Conservation (phyloP, 2,113 vertebrate species). For the Dascyllus trimaculatus region DNA sequence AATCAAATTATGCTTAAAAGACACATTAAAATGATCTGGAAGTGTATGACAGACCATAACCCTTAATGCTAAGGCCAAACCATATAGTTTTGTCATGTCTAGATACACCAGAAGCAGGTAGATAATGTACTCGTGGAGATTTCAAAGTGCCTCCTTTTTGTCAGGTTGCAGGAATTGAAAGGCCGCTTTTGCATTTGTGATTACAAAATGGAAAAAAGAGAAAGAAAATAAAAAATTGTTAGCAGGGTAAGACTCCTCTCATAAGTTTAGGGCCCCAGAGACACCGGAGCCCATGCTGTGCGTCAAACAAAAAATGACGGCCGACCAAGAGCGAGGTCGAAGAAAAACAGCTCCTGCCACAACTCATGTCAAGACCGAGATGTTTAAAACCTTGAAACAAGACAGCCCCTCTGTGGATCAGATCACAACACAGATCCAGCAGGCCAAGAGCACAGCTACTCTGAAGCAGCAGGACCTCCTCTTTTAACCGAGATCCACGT, state of each 20-base stretch:
- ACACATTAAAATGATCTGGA: slow-evolving; percentile 68
- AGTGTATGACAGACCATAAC: slow-evolving; percentile 52
- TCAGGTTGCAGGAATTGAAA: slow-evolving; percentile 80
- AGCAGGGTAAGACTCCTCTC: slow-evolving; percentile 48
- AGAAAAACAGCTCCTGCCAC: slow-evolving; percentile 32
- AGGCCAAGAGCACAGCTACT: neutral
- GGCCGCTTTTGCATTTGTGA: slow-evolving; percentile 76
- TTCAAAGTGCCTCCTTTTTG: slow-evolving; percentile 76
- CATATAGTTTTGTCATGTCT: slow-evolving; percentile 58
- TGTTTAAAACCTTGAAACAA: slow-evolving; percentile 37
- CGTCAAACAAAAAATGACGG: slow-evolving; percentile 14
- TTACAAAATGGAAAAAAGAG: slow-evolving; percentile 35
- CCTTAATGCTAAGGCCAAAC: slow-evolving; percentile 52
- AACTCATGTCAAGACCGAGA: slow-evolving; percentile 24
- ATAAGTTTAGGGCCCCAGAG: slow-evolving; percentile 39
- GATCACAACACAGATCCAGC: slow-evolving; percentile 10
- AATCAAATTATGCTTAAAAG: slow-evolving; percentile 68
- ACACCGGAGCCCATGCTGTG: slow-evolving; percentile 54
- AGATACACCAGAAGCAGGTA: slow-evolving; percentile 68
- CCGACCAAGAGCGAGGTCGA: slow-evolving; percentile 23
- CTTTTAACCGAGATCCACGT: slow-evolving; percentile 11
- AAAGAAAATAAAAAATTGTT: slow-evolving; percentile 34
- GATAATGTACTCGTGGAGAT: slow-evolving; percentile 64
- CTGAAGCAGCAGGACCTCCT: slow-evolving; percentile 11
- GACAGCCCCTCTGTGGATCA: slow-evolving; percentile 24